Percentiles rank a stretch among this genome's conserved stretches.
Evolutionary conservation across 2,113 vertebrate species (phyloP).

Genomic region (Microcebus murinus): DNA sequence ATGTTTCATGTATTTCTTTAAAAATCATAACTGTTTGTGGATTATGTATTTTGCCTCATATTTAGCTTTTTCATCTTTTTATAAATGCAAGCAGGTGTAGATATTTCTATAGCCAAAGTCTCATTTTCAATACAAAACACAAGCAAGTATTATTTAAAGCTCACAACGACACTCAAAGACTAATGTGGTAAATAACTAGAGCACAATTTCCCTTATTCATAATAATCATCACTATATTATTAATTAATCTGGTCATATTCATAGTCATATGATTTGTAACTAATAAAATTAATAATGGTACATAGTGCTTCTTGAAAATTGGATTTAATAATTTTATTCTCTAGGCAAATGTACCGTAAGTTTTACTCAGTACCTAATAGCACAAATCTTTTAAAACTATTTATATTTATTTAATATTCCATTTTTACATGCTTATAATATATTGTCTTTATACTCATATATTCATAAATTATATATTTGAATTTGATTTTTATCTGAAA

Average conservation of each 20-base stretch:
- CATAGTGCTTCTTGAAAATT: not conserved
- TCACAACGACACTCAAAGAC: not conserved
- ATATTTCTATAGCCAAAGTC: not conserved
- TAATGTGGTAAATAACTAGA: not conserved
- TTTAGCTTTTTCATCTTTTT: constrained; percentile 29
- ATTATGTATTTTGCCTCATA: not conserved
- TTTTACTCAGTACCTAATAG: not conserved
- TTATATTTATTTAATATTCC: constrained; percentile 47
- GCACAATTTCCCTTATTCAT: not conserved
- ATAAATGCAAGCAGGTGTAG: not conserved
- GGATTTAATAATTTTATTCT: constrained; percentile 24
- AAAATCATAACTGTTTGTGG: not conserved
- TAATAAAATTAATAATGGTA: not conserved
- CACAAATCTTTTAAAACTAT: not conserved
- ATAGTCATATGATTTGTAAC: not conserved
- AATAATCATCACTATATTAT: not conserved
- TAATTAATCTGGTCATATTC: constrained; percentile 30
- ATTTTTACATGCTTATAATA: constrained; percentile 1
- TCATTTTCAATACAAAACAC: not conserved
- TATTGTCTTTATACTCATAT: constrained; percentile 16
- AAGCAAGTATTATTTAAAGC: not conserved
- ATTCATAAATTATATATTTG: constrained; percentile 45
- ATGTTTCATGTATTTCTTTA: constrained; percentile 11
- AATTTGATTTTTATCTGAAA: constrained; percentile 54
- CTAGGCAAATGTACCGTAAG: not conserved